Conservation (phyloP, 2,113 vertebrate genomes). For the Eublepharis macularius region DNA sequence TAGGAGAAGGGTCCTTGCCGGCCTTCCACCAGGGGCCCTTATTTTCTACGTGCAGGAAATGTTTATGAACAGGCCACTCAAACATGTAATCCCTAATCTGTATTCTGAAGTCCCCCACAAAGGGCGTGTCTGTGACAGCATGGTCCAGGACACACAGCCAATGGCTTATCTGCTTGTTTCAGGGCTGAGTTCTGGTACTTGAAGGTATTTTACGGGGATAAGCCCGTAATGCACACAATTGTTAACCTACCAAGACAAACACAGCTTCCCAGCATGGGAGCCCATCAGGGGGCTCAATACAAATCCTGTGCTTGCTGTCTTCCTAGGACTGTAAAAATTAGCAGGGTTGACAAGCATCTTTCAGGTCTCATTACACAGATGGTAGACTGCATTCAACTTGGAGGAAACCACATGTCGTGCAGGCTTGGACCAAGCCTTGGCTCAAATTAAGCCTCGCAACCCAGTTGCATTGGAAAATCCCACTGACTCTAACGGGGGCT, state of each 20-base stretch:
- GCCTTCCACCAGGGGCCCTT: neutral
- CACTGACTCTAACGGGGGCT: neutral
- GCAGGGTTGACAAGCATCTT: neutral
- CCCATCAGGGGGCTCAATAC: neutral
- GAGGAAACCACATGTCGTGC: neutral
- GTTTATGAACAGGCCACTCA: neutral
- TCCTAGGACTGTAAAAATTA: neutral
- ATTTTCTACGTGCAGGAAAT: neutral
- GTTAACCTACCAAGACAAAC: neutral
- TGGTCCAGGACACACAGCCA: neutral
- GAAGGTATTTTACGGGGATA: neutral
- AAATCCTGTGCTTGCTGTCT: neutral
- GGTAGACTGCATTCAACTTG: neutral
- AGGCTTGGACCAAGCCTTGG: neutral
- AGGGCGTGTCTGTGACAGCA: neutral
- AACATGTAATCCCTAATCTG: neutral
- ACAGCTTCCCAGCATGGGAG: neutral
- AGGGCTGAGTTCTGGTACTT: neutral
- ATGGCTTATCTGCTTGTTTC: neutral
- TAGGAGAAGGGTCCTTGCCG: neutral
- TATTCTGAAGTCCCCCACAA: neutral
- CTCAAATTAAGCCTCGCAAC: neutral
- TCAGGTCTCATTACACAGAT: neutral
- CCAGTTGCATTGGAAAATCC: neutral
- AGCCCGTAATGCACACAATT: neutral